Percentiles rank a stretch among this genome's conserved stretches.
Conservation (phyloP, 2,888 invertebrate species). For the Drosophila imparisetae region DNA sequence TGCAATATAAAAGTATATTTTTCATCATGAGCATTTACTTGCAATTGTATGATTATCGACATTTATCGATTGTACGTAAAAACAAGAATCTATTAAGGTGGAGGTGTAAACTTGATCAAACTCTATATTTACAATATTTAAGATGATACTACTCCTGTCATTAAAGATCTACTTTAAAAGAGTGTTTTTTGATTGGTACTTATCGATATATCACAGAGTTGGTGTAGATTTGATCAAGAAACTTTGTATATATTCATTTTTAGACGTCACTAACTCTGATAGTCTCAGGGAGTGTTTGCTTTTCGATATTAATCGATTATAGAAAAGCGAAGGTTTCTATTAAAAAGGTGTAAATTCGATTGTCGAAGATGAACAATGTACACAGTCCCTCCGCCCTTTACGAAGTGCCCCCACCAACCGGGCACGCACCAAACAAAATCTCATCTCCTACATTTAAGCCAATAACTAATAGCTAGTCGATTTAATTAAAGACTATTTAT, state of each 20-base stretch:
- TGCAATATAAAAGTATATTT: not conserved
- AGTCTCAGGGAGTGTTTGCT: not conserved
- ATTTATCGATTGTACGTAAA: not conserved
- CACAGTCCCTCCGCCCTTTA: not conserved
- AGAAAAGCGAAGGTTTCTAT: not conserved
- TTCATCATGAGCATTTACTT: not conserved
- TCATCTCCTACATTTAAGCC: not conserved
- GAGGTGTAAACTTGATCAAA: not conserved
- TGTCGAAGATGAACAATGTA: not conserved
- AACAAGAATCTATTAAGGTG: not conserved
- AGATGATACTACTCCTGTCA: not conserved
- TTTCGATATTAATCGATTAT: not conserved
- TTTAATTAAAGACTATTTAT: not conserved
- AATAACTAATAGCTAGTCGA: not conserved
- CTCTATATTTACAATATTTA: not conserved
- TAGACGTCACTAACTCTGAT: not conserved
- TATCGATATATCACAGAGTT: not conserved
- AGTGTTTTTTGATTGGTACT: not conserved
- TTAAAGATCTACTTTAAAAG: not conserved
- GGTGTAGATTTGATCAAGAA: not conserved
- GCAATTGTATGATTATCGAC: not conserved
- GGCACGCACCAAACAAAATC: not conserved
- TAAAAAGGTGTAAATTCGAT: not conserved
- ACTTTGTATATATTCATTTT: not conserved
- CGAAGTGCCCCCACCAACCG: fast-evolving